Conservation (phyloP, 2,113 vertebrate genomes). For the Egretta garzetta region DNA sequence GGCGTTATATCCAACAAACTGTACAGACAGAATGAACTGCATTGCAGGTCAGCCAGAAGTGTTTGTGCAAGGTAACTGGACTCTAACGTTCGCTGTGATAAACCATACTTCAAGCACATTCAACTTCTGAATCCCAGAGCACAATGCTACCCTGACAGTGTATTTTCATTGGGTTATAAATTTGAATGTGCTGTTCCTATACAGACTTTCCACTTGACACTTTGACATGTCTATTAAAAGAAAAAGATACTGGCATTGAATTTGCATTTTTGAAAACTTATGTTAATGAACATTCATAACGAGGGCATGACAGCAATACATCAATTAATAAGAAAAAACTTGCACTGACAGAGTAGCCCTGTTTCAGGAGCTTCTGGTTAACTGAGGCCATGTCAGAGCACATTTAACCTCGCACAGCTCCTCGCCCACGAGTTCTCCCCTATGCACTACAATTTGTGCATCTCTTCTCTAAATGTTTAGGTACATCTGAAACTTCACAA, state of each 20-base stretch:
- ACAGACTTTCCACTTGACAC: neutral
- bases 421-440: neutral
- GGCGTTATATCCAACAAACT: neutral
- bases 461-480: neutral
- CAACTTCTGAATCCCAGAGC: neutral
- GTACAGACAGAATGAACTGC: neutral
- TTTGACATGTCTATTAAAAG: neutral
- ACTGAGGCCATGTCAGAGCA: neutral
- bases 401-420: neutral
- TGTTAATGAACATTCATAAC: neutral
- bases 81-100: neutral
- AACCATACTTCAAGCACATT: neutral
- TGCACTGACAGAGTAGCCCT: neutral
- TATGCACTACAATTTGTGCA: too few relatives aligned
- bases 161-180: neutral
- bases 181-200: neutral
- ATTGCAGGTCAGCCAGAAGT: neutral
- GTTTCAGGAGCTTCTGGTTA: neutral
- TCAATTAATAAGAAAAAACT: neutral
- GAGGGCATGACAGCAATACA: neutral
- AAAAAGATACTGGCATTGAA: neutral
- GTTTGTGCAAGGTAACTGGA: neutral
- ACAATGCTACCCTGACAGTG: neutral
- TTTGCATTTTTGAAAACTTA: neutral
- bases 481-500: neutral